Base-by-base conservation (phyloP, 35 echinoderm and acorn worm genomes). In the Diadema setosum region DNA sequence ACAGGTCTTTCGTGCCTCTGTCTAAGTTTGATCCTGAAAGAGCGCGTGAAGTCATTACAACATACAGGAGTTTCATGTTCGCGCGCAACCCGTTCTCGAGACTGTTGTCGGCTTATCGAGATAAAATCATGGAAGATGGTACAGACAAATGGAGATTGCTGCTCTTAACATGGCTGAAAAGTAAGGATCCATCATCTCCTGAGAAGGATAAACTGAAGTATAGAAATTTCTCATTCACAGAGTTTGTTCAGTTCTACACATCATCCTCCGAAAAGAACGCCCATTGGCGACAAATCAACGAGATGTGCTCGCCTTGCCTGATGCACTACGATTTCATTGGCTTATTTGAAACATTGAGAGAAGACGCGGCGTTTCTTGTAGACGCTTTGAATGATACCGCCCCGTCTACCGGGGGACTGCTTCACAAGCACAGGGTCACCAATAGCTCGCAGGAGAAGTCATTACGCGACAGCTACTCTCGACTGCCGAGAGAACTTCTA, bases 1-100 rank as follows among this genome's bases (percentile, higher is more conserved):
- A n/a, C 3, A 2, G 9, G 20, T 21, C 44, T 3, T 78, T 78
- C 40, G 35, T 41, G 23, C 21, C 35, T 39, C 40, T 78, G 7
- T 78, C 73, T 18, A 0, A 44, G 2, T 24, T 78, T 78, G 40
- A 41, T 7, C 7, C 44, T 9, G 21, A 39, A 5, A 78, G n/a
- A 44, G 73, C 73, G 35, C 33, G 41, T 27, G 21, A 43, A 39
- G 80, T 90, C 21, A 37, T 80, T 3, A 27, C 42, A 8, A 59
- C 59, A 6, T 89, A 90, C 23, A 91, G 31, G 12, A 88, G 82
- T n/a, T 88, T 93, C 41, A 35, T 94, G 24, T 80, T 94, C 55
- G 92, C 90, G 2, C 92, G 92, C 21, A 88, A 94, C 41, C 92
- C 92, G 14, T 81, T 94, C 33, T 81, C 87, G 0, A 48, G 92